These are phyloP conservation scores for Parus major DNA, from an alignment of 2,113 vertebrate species.

Conservation along the genomic window DNA sequence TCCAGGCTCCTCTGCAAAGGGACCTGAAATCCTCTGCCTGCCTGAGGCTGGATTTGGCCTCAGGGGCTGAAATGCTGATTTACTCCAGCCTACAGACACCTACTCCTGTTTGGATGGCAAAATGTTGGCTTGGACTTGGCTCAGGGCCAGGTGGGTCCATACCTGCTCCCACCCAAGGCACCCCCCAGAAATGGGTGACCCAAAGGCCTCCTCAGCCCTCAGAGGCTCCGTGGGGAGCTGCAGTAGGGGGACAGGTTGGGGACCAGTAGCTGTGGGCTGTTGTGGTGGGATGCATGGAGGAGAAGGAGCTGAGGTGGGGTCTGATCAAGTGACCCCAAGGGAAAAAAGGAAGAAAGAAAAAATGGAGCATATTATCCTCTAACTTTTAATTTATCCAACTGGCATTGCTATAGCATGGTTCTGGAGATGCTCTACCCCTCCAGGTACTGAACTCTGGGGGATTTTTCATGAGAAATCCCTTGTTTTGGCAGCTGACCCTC, in stretches of 20 bases:
- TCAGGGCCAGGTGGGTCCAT: background rate
- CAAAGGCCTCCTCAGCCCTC: background rate
- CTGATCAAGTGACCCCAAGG: background rate
- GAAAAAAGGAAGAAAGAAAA: background rate
- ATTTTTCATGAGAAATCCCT: background rate
- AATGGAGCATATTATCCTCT: background rate
- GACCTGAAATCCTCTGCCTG: background rate
- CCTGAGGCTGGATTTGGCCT: background rate
- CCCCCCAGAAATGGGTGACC: background rate
- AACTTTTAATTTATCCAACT: background rate
- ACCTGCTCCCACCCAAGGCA: background rate
- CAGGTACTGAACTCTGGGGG: background rate
- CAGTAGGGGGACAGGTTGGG: background rate
- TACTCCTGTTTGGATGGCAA: background rate
- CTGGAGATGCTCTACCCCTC: background rate
- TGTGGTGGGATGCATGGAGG: accelerated
- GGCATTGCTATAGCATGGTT: background rate
- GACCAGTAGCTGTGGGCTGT: background rate
- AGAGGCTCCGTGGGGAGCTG: background rate
- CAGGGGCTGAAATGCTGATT: background rate
- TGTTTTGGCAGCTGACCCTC: background rate
- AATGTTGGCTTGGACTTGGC: background rate
- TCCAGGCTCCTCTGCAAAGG: background rate
- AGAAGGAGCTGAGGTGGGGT: background rate
- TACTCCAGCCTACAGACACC: background rate